Base-by-base conservation (phyloP, 2,797 vertebrate genomes). In the Pteropus rufus region DNA sequence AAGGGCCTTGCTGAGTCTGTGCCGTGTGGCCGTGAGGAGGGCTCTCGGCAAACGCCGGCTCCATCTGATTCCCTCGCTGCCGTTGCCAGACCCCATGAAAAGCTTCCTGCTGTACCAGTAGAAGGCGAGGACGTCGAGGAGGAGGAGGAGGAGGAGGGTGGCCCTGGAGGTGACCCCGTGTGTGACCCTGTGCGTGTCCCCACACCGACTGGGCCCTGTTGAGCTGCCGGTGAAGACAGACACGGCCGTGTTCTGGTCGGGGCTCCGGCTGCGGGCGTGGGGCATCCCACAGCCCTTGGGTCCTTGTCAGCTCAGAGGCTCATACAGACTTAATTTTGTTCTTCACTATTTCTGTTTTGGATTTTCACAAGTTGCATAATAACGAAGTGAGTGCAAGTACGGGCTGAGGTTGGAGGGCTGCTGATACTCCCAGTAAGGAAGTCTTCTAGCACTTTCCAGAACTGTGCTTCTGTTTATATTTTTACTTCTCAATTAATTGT, bases 41-140 rank as follows among this genome's bases (percentile, higher is more conserved):
- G 96, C 98, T 3, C 98, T 99, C 93, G 99, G 99, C 95, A 99
- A 99, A 98, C 82, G 94, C 52, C 99, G 99, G 4, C 98, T 99
- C 39, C 98, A 93, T 44, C 98, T 98, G 94, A 99, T 99, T 86
- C 97, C 98, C 6, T 98, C 96, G 2, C 99, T 99, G 97, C 99
- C 99, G 2, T 95, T 99, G 91, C 99, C 99, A 4, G 98, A 99
- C 62, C 98, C 99, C 65, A 97, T 99, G 95, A 99, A 99, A 96
- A 98, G 98, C 84, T 99, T 99, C 98, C 98, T 99, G 94, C 98
- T 99, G 79, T 98, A 99, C 9, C 98, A 99, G 93, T 98, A 98
- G 96, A 49, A 49, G 49, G 49, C 49, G 49, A 49, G 49, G 15
- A 49, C 49, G 15, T 49, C 49, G 49, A 49, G 49, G 46, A 46